Evolutionary conservation across 2,888 invertebrate species (phyloP), one percentile per base, ranked within the genome.

Genomic region (Leuctra nigra): DNA sequence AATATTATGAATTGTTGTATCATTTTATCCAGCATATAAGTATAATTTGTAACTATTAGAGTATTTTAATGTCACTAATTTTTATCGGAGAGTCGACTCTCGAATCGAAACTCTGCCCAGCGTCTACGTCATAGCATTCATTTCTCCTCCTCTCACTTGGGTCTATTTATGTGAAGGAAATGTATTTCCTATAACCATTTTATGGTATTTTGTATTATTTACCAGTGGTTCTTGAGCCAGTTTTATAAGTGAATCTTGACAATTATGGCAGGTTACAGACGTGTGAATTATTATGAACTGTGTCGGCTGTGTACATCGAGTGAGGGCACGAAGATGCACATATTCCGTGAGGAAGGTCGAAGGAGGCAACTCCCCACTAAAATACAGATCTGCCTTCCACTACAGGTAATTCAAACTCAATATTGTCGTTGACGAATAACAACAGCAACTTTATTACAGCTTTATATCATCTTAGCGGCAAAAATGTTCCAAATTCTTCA

Each of bases 251-350:
- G 13, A 22, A 24, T 33, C 18, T 33, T 54, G 52, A 23, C 54
- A 48, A 53, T 55, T 39, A 83, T 83, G 83, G 77, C 83, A 63
- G 83, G 81, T 66, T 83, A 84, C 69, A 79, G 81, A 65, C 79
- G 82, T 66, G 84, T 84, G 36, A 83, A 82, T 71, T 85, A 82
- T 69, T 83, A 82, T 68, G 85, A 85, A 72, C 71, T 85, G 64
- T 85, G 85, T 68, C 77, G 84, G 64, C 72, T 85, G 61, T 85
- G 84, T 69, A 83, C 83, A 18, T 80, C 79, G 62, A 83, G 80
- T 66, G 80, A 82, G 66, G 79, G 80, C 58, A 77, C 76, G 62
- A 83, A 81, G 70, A 78, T 81, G 62, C 79, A 84, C 68, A 82
- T 85, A 64, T 85, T 82, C 66, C 80, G 82, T 38, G 76, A 79